phyloP scores from a whole-genome alignment of 2,113 vertebrate genomes.

The Chauna torquata region DNA sequence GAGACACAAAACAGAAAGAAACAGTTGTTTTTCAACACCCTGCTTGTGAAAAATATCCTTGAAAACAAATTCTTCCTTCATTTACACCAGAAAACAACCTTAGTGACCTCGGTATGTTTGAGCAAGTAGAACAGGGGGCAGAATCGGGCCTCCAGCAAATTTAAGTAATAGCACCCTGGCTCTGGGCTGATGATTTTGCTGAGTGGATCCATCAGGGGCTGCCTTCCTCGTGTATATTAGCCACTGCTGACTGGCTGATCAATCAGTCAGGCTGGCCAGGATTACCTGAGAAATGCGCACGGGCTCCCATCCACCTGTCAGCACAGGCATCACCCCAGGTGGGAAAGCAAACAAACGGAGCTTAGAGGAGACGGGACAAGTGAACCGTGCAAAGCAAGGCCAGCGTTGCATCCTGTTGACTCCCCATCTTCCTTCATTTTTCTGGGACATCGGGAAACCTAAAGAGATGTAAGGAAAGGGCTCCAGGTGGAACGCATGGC shows the following conservation, averaged over 20 bases:
- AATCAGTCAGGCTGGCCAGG: background rate
- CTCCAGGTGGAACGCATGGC: accelerated
- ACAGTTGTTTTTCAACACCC: constrained; percentile 25
- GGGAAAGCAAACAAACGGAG: constrained; percentile 4
- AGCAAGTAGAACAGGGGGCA: background rate
- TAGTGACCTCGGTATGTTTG: background rate
- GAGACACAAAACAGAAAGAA: background rate
- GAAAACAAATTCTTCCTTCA: background rate
- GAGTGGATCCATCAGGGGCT: constrained; percentile 28
- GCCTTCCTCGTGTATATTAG: background rate
- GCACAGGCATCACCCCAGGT: background rate
- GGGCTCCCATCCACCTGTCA: background rate
- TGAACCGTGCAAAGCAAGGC: background rate
- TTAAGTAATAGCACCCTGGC: background rate
- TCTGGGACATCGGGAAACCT: background rate
- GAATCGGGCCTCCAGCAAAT: accelerated
- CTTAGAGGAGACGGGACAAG: background rate
- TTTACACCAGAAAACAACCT: background rate
- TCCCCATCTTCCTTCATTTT: background rate
- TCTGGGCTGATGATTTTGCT: background rate
- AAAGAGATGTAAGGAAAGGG: background rate
- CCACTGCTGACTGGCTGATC: background rate
- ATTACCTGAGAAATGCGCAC: background rate
- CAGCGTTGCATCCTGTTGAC: constrained; percentile 37
- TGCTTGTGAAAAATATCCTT: background rate